phyloP scores from a whole-genome alignment of 2,888 invertebrate genomes.

The Pandemis heparana region DNA sequence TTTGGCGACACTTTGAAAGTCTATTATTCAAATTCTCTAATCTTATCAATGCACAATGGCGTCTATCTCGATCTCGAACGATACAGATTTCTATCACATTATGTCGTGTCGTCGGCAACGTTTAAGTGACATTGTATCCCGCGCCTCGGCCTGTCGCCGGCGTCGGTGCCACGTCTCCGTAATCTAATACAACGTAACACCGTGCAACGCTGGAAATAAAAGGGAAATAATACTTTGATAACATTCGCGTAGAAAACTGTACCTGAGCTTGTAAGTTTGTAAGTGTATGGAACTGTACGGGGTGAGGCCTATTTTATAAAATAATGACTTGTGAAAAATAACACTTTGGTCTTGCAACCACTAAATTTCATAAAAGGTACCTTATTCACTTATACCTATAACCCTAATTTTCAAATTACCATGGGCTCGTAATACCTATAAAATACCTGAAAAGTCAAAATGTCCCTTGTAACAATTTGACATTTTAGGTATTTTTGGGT shows the following conservation, averaged over 20 bases:
- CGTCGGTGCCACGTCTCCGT: conserved; percentile 19
- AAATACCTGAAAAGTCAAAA: too few relatives aligned
- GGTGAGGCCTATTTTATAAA: too few relatives aligned
- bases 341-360: too few relatives aligned
- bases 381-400: too few relatives aligned
- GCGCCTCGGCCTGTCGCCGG: conserved; percentile 12
- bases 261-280: too few relatives aligned
- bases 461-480: too few relatives aligned
- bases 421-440: too few relatives aligned
- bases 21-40: conserved; percentile 33
- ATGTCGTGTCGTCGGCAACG: conserved; percentile 19
- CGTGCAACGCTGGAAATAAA: conserved; percentile 23
- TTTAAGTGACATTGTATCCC: conserved; percentile 26
- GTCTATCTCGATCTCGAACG: conserved; percentile 20
- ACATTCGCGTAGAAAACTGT: neutral
- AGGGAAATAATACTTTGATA: neutral
- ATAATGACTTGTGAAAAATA: too few relatives aligned
- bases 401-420: too few relatives aligned
- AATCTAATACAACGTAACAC: conserved; percentile 28
- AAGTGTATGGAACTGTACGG: too few relatives aligned
- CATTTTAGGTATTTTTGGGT: too few relatives aligned
- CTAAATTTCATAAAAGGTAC: too few relatives aligned
- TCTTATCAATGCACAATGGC: conserved; percentile 18
- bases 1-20: neutral
- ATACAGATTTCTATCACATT: conserved; percentile 39